Conservation (phyloP, 2,113 vertebrate species). For the Rhinichthys klamathensis region DNA sequence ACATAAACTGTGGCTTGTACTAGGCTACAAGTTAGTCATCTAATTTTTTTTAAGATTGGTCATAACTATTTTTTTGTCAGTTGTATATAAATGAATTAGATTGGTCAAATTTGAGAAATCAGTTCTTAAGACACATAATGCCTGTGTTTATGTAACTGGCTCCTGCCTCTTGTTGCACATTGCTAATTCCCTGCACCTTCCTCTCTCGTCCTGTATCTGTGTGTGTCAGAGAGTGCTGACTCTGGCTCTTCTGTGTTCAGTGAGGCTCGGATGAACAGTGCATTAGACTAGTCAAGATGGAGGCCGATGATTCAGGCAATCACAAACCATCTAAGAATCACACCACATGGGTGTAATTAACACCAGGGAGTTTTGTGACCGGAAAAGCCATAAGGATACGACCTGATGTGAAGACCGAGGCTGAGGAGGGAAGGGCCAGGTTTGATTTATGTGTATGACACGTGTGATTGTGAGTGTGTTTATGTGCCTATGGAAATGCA, state of each 20-base stretch:
- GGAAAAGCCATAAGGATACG: background rate
- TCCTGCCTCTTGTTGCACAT: conserved; percentile 5
- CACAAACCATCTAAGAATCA: conserved; percentile 6
- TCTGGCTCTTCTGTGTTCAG: conserved; percentile 42
- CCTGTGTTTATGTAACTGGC: background rate
- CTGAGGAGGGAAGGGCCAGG: background rate
- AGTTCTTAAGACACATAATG: background rate
- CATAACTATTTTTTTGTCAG: background rate
- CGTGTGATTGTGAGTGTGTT: background rate
- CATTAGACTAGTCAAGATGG: conserved; percentile 56
- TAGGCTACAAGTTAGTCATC: background rate
- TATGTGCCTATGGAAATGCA: background rate
- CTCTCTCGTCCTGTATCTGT: conserved; percentile 54
- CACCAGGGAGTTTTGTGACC: background rate
- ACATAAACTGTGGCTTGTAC: background rate
- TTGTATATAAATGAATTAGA: background rate
- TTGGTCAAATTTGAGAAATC: background rate
- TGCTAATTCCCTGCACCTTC: conserved; percentile 59
- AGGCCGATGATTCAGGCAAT: conserved; percentile 2
- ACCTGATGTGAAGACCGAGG: conserved; percentile 10
- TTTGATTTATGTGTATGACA: conserved; percentile 9
- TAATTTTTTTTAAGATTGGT: background rate
- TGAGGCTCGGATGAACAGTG: conserved; percentile 38
- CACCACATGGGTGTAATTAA: conserved; percentile 23
- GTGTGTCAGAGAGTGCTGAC: conserved; percentile 45